These are phyloP conservation scores for Hyposoter dolosus DNA, from an alignment of 2,888 invertebrate genomes.

Conservation along the genomic window DNA sequence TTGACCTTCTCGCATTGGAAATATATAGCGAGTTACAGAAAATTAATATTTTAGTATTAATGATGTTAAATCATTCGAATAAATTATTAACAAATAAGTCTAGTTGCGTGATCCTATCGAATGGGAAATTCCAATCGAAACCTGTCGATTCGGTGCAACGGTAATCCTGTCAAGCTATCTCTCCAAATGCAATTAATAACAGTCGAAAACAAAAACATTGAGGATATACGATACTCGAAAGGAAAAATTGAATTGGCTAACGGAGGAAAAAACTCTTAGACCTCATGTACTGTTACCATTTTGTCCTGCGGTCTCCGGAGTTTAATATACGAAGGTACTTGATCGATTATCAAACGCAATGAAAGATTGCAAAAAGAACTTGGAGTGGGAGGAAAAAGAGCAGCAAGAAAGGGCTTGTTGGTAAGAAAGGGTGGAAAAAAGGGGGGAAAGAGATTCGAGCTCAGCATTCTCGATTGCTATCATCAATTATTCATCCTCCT, in stretches of 20 bases:
- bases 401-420: constrained; percentile 21
- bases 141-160: constrained; percentile 11
- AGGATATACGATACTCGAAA: constrained; percentile 7
- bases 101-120: constrained; percentile 40
- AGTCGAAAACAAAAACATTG: not conserved
- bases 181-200: constrained; percentile 22
- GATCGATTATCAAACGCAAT: constrained; percentile 65
- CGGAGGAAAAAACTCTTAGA: constrained; percentile 5
- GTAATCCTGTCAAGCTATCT: constrained; percentile 3
- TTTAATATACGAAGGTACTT: constrained; percentile 43
- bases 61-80: not conserved
- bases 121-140: not conserved
- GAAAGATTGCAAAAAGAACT: constrained; percentile 26
- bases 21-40: not conserved
- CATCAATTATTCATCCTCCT: constrained; percentile 61
- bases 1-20: not conserved
- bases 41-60: not conserved
- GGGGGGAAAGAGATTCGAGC: constrained; percentile 42
- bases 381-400: not conserved
- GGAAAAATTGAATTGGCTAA: constrained; percentile 19
- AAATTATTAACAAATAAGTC: constrained; percentile 69
- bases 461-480: constrained; percentile 61
- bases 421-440: constrained; percentile 43
- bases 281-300: constrained; percentile 19
- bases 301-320: not conserved